phyloP scores from a whole-genome alignment of 2,888 invertebrate genomes.

The Philonicus albiceps region DNA sequence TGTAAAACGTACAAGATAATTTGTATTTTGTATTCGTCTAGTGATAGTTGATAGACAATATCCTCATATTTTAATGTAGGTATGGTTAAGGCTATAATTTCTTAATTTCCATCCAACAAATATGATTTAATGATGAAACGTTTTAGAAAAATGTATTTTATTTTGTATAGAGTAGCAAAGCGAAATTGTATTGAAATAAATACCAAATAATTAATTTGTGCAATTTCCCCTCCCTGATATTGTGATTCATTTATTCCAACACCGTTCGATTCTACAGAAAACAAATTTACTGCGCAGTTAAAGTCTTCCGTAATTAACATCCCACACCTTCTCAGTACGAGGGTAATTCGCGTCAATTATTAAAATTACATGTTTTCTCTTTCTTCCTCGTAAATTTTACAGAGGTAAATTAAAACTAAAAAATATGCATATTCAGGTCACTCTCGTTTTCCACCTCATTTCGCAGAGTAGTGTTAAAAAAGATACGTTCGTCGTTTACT shows the following conservation, averaged over 20 bases:
- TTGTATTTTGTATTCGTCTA: no score
- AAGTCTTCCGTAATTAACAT: not conserved
- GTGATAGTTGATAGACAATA: no score
- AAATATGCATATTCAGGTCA: not conserved
- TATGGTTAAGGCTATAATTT: no score
- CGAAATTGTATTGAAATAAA: no score
- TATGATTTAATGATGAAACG: no score
- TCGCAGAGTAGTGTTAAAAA: not conserved
- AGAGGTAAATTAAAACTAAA: not conserved
- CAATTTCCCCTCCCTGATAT: not conserved
- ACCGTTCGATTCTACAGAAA: not conserved
- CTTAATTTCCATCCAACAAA: no score
- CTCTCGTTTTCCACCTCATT: not conserved
- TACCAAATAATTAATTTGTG: not conserved
- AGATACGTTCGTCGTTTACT: not conserved
- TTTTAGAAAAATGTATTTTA: no score
- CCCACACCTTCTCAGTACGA: not conserved
- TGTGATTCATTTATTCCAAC: not conserved
- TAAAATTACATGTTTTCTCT: not conserved
- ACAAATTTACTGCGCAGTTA: not conserved
- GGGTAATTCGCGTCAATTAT: not conserved
- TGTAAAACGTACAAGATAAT: no score
- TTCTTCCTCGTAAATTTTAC: not conserved
- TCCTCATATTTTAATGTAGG: no score
- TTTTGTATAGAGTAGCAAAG: no score